These are phyloP conservation scores for Neomonachus schauinslandi DNA, from an alignment of 2,113 vertebrate species.

Conservation along the genomic window DNA sequence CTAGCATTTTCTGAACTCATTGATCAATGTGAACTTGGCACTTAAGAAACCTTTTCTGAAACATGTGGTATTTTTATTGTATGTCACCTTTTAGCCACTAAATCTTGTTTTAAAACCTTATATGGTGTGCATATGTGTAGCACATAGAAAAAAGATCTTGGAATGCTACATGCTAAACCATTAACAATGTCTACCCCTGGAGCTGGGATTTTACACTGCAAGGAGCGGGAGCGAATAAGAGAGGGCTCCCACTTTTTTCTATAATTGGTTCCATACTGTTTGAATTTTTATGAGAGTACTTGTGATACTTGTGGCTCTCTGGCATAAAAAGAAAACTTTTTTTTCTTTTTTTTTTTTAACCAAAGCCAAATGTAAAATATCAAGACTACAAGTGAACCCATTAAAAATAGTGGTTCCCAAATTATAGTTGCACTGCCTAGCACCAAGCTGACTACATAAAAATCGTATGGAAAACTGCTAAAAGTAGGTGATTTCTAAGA, in stretches of 20 bases:
- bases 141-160: neutral
- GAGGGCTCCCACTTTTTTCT: neutral
- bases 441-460: neutral
- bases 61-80: neutral
- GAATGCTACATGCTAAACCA: neutral
- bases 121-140: neutral
- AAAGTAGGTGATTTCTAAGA: neutral
- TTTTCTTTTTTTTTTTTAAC: neutral
- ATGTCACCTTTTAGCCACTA: neutral
- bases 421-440: neutral
- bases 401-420: neutral
- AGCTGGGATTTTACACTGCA: neutral
- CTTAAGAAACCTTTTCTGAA: conserved; percentile 23
- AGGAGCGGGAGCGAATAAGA: neutral
- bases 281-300: neutral
- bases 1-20: neutral
- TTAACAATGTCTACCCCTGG: neutral
- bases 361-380: neutral
- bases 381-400: neutral
- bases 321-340: neutral
- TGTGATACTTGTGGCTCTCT: neutral
- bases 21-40: neutral
- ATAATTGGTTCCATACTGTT: neutral
- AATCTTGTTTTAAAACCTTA: neutral
- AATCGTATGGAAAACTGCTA: neutral